These are phyloP conservation scores for Nematolebias whitei DNA, from an alignment of 2,113 vertebrate genomes.

Conservation along the genomic window DNA sequence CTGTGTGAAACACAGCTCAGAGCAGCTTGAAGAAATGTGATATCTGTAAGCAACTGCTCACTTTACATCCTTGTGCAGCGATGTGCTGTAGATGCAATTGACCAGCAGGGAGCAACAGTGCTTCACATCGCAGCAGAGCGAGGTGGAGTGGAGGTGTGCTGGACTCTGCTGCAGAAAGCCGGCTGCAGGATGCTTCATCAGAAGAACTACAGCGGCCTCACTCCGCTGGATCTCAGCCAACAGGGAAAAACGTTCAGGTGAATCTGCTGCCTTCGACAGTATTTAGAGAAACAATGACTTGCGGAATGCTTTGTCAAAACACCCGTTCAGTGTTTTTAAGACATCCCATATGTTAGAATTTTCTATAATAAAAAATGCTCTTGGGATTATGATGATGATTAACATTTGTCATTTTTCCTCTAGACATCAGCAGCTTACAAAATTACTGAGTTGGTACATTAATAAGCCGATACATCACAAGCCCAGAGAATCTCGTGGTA, in stretches of 20 bases:
- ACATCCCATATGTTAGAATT: slow-evolving; percentile 15
- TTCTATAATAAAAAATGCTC: slow-evolving; percentile 18
- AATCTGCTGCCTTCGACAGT: slow-evolving; percentile 22
- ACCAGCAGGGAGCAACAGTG: slow-evolving; percentile 80
- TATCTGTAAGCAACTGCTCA: too few species aligned
- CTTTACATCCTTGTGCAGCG: slow-evolving; percentile 74
- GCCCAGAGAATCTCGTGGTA: slow-evolving; percentile 78
- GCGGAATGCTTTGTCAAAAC: not conserved
- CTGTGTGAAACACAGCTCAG: too few species aligned
- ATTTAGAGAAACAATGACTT: slow-evolving; percentile 6
- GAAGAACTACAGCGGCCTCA: slow-evolving; percentile 75
- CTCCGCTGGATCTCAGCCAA: slow-evolving; percentile 79
- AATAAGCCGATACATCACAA: slow-evolving; percentile 71
- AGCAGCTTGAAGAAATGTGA: too few species aligned
- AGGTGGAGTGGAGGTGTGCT: slow-evolving; percentile 79
- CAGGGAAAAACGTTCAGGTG: slow-evolving; percentile 81
- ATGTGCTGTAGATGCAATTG: slow-evolving; percentile 74
- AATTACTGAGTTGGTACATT: slow-evolving; percentile 74
- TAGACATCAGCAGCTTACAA: slow-evolving; percentile 82
- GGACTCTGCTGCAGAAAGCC: slow-evolving; percentile 78
- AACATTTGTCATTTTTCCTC: slow-evolving; percentile 52
- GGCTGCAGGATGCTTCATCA: slow-evolving; percentile 73
- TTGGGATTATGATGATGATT: slow-evolving; percentile 50
- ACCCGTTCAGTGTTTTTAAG: slow-evolving; percentile 1
- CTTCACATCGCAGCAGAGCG: slow-evolving; percentile 81